phyloP scores from a whole-genome alignment of 2,888 invertebrate species.

The Agapostemon virescens region DNA sequence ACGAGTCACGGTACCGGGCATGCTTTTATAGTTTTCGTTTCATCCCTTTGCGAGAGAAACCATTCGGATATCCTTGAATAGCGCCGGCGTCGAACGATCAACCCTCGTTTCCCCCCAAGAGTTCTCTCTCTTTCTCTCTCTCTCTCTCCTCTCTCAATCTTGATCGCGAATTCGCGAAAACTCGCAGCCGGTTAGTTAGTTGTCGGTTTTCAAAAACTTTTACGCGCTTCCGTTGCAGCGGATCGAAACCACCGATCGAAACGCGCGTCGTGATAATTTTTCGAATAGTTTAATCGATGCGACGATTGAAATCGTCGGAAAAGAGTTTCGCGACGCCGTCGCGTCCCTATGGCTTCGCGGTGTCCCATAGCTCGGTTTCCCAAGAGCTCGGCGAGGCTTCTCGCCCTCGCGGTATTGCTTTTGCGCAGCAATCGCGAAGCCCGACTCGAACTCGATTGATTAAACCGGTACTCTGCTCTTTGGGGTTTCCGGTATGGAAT shows the following conservation, averaged over 20 bases:
- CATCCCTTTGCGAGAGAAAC: constrained; percentile 34
- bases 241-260: background rate
- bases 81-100: constrained; percentile 10
- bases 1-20: background rate
- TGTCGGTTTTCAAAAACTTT: background rate
- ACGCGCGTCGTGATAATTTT: background rate
- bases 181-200: background rate
- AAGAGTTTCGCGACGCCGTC: background rate
- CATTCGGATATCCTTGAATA: background rate
- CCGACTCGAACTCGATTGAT: constrained; percentile 28
- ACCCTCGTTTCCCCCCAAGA: background rate
- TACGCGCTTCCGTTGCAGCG: background rate
- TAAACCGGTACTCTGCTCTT: constrained; percentile 16
- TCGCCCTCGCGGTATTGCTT: background rate
- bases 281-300: background rate
- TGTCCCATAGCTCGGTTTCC: constrained; percentile 12
- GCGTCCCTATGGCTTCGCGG: background rate
- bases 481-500: too few species aligned
- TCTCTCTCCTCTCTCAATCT: background rate
- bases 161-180: background rate
- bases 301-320: background rate
- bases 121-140: background rate
- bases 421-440: constrained; percentile 26
- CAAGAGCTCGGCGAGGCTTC: constrained; percentile 30
- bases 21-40: constrained; percentile 58